Conservation (phyloP, 2,113 vertebrate genomes). For the Dromaius novaehollandiae region DNA sequence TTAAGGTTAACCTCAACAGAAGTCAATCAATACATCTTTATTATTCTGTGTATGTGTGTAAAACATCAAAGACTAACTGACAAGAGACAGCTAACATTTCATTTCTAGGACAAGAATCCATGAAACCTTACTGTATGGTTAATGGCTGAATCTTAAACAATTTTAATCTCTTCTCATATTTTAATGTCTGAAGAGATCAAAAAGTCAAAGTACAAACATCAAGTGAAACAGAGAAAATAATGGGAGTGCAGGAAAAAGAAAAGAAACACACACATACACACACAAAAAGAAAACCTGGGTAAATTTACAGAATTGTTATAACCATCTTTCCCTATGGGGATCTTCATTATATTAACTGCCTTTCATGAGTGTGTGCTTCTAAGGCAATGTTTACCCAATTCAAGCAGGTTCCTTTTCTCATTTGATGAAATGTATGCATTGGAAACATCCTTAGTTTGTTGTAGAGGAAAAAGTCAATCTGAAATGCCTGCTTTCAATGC, state of each 20-base stretch:
- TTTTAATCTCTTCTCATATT: neutral
- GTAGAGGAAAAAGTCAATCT: slow-evolving; percentile 2
- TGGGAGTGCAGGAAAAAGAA: neutral
- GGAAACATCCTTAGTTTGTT: neutral
- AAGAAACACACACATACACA: neutral
- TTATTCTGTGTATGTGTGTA: slow-evolving; percentile 58
- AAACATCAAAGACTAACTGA: slow-evolving; percentile 56
- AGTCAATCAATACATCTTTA: slow-evolving; percentile 66
- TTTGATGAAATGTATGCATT: slow-evolving; percentile 4
- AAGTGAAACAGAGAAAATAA: neutral
- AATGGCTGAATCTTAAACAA: slow-evolving; percentile 27
- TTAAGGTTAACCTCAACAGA: slow-evolving; percentile 64
- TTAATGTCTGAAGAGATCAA: neutral
- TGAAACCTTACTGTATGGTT: slow-evolving; percentile 1
- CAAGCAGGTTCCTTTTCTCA: neutral
- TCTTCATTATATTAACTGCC: neutral
- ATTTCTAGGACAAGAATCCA: slow-evolving; percentile 24
- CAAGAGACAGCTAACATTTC: slow-evolving; percentile 56
- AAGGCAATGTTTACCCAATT: neutral
- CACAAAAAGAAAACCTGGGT: neutral
- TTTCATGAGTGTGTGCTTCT: neutral
- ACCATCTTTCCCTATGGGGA: neutral
- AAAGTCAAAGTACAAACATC: neutral
- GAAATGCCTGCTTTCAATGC: neutral
- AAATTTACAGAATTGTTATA: neutral